Conservation (phyloP, 2,113 vertebrate genomes). For the Zosterops japonicus region DNA sequence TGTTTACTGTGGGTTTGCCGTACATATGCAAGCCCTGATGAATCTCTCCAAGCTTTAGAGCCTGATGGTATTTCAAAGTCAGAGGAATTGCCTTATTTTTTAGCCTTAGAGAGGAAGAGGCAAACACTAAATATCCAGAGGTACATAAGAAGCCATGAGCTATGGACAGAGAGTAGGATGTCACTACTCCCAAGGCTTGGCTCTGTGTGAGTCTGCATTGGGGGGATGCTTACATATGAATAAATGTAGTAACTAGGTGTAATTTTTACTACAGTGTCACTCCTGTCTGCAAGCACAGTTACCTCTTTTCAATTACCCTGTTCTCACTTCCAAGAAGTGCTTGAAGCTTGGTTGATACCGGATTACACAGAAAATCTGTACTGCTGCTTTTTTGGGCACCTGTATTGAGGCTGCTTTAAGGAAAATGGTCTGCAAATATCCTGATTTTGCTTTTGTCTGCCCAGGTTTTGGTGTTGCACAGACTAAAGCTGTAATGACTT, state of each 20-base stretch:
- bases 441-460: neutral
- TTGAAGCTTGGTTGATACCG: neutral
- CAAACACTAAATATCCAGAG: neutral
- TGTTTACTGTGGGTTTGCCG: neutral
- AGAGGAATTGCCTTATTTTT: neutral
- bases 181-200: neutral
- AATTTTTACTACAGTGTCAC: neutral
- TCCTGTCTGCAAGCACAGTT: neutral
- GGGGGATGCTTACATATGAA: neutral
- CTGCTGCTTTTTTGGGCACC: neutral
- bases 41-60: neutral
- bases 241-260: neutral
- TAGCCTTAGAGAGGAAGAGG: neutral
- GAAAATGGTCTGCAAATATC: neutral
- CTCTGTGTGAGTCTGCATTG: neutral
- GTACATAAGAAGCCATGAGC: neutral
- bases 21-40: neutral
- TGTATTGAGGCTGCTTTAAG: neutral
- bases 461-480: slow-evolving; percentile 89
- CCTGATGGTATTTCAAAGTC: neutral
- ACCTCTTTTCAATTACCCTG: neutral
- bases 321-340: neutral
- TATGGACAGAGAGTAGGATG: neutral
- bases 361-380: neutral
- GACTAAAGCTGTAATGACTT: slow-evolving; percentile 89